phyloP scores from a whole-genome alignment of 2,113 vertebrate genomes.

The Tupaia tana region DNA sequence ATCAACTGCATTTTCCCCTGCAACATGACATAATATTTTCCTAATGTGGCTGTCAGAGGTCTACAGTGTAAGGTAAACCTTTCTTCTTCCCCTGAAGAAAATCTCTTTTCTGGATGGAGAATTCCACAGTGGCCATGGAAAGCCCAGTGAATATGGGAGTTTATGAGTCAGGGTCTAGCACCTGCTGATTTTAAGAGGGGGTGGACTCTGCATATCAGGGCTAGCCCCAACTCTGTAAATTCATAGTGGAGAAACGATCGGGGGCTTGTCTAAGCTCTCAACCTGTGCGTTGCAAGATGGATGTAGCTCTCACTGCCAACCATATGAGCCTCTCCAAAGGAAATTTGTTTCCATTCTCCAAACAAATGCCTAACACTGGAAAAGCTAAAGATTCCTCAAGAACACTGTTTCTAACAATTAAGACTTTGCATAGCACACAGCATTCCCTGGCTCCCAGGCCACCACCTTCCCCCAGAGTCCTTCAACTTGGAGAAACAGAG shows the following conservation, averaged over 20 bases:
- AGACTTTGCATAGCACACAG: background rate
- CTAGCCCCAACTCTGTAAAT: background rate
- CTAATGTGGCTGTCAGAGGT: background rate
- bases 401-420: background rate
- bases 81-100: background rate
- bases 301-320: background rate
- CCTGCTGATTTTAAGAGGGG: slow-evolving; percentile 35
- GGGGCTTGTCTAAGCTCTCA: slow-evolving; percentile 10
- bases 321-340: slow-evolving; percentile 34
- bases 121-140: background rate
- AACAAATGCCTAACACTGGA: background rate
- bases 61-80: background rate
- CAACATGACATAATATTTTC: background rate
- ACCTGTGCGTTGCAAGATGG: background rate
- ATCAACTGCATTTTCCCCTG: background rate
- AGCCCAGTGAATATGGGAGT: background rate
- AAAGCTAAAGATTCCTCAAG: background rate
- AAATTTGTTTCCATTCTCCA: slow-evolving; percentile 13
- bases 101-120: background rate
- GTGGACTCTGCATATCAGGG: background rate
- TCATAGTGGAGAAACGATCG: background rate
- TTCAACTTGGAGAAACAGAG: background rate
- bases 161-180: background rate
- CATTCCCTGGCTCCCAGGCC: background rate
- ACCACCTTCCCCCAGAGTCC: background rate